Evolutionary conservation across 2,113 vertebrate genomes (phyloP).

Genomic region (Alethe castanea): DNA sequence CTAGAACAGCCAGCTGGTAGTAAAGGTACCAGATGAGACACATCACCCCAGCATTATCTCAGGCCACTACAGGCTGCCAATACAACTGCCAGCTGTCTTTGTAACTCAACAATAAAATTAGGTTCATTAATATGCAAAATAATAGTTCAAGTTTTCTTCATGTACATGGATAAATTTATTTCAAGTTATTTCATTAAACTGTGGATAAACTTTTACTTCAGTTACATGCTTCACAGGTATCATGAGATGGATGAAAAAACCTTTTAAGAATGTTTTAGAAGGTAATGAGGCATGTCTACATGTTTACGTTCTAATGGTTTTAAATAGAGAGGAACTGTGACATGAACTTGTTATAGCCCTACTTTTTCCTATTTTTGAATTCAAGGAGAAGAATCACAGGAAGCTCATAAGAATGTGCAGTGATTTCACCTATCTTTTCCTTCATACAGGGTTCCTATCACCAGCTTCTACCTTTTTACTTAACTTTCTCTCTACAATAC

Average conservation of each 20-base stretch:
- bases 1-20: neutral
- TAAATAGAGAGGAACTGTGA: neutral
- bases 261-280: neutral
- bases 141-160: neutral
- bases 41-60: neutral
- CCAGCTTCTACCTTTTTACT: neutral
- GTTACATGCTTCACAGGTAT: neutral
- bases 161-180: neutral
- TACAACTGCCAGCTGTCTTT: neutral
- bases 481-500: too few relatives aligned
- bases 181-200: neutral
- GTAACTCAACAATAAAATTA: neutral
- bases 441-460: neutral
- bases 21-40: neutral
- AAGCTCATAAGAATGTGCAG: neutral
- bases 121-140: neutral
- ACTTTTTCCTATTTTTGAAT: neutral
- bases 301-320: neutral
- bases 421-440: neutral
- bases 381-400: neutral
- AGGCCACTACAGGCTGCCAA: too few relatives aligned
- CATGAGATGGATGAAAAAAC: neutral
- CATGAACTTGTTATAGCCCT: neutral
- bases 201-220: neutral
- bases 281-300: neutral